Evolutionary conservation across 35 echinoderm and acorn worm species (phyloP).

Genomic region (Apostichopus japonicus): DNA sequence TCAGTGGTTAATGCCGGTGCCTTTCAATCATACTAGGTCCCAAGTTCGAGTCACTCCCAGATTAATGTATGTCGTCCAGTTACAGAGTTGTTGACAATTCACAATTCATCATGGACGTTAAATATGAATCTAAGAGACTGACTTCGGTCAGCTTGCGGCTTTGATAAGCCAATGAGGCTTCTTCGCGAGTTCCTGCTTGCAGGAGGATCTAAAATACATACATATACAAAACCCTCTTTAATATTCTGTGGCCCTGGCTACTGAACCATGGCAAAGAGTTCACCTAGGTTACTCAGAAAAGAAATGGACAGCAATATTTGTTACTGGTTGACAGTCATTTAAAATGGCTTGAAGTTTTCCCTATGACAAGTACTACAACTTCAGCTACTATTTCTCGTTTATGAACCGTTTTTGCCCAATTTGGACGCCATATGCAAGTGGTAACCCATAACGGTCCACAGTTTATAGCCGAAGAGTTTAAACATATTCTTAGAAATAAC

Average conservation of each 20-base stretch:
- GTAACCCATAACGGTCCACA: conserved; percentile 57
- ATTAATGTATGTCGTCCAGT: no score
- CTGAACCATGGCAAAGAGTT: conserved; percentile 37
- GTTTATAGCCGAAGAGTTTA: conserved; percentile 47
- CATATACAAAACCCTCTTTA: not conserved
- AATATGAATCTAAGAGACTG: no score
- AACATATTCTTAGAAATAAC: conserved; percentile 21
- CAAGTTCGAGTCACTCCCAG: no score
- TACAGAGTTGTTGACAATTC: no score
- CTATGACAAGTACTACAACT: conserved; percentile 51
- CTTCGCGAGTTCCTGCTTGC: no score
- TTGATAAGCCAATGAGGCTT: no score
- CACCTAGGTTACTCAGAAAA: conserved; percentile 44
- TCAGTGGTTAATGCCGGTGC: no score
- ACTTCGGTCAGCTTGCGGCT: no score
- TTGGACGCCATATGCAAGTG: conserved; percentile 6
- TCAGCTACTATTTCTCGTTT: conserved; percentile 11
- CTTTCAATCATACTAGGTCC: no score
- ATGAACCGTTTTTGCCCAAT: conserved; percentile 17
- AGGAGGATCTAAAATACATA: no score
- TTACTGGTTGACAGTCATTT: conserved; percentile 51
- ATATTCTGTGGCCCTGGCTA: conserved; percentile 33
- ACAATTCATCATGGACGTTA: no score
- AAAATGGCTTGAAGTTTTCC: conserved; percentile 52
- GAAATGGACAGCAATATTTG: conserved; percentile 38